Evolutionary conservation across 1,140 invertebrate genomes (phyloP).

Genomic region (Galleria mellonella): DNA sequence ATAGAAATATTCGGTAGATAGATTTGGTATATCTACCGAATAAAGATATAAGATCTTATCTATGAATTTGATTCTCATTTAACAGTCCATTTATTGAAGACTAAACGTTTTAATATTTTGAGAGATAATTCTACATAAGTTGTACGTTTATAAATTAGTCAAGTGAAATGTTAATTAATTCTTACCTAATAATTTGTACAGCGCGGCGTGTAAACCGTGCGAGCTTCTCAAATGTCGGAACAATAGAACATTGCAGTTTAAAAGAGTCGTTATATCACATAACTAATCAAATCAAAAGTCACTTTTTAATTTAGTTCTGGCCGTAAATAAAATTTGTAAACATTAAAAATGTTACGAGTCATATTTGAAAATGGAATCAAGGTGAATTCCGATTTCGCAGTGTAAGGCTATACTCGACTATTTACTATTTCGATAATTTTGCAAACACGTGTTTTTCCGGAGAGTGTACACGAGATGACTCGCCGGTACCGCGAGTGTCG

Average conservation of each 20-base stretch:
- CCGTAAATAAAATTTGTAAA: background rate
- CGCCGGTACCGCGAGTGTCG: conserved; percentile 42
- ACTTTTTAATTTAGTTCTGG: background rate
- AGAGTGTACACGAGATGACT: conserved; percentile 25
- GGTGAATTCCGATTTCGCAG: background rate
- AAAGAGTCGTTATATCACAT: too few relatives aligned
- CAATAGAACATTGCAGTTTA: conserved; percentile 2
- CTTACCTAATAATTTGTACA: conserved; percentile 11
- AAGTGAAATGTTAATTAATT: background rate
- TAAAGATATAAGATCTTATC: too few relatives aligned
- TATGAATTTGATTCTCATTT: too few relatives aligned
- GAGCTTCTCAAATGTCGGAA: conserved; percentile 9
- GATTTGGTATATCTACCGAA: too few relatives aligned
- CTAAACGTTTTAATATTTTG: too few relatives aligned
- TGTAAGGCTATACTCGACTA: background rate
- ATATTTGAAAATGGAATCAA: background rate
- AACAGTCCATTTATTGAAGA: too few relatives aligned
- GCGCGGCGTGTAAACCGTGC: conserved; percentile 5
- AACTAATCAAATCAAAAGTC: background rate
- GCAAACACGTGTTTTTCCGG: conserved; percentile 9
- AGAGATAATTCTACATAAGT: too few relatives aligned
- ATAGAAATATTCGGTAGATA: too few relatives aligned
- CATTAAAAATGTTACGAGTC: background rate
- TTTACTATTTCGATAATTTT: conserved; percentile 7
- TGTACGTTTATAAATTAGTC: too few relatives aligned